Evolutionary conservation across 2,113 vertebrate genomes (phyloP).

Genomic region (Plotosus lineatus): DNA sequence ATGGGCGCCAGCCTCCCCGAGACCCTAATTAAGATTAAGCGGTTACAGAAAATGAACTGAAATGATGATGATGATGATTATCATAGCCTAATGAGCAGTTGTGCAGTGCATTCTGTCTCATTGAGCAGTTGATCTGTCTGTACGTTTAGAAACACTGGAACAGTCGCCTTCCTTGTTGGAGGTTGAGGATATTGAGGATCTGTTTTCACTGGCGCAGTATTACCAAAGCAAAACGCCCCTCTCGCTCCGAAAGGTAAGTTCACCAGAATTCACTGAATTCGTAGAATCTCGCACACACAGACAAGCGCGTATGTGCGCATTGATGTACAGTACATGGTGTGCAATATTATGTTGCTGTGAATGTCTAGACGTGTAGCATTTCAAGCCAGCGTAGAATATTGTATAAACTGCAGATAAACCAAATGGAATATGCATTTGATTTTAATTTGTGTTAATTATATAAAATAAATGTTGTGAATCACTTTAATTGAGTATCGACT

Average conservation of each 20-base stretch:
- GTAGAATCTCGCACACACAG: too few relatives aligned
- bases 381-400: background rate
- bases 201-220: slow-evolving; percentile 94
- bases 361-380: too few relatives aligned
- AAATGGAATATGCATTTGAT: background rate
- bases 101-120: background rate
- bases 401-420: background rate
- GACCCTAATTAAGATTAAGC: too few relatives aligned
- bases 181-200: slow-evolving; percentile 89
- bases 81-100: background rate
- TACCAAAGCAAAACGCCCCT: slow-evolving; percentile 96
- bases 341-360: background rate
- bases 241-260: slow-evolving; percentile 91
- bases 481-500: background rate
- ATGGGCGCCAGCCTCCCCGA: too few relatives aligned
- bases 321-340: too few relatives aligned
- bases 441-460: background rate
- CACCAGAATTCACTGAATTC: background rate
- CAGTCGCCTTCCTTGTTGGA: slow-evolving; percentile 85
- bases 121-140: background rate
- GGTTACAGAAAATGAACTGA: too few relatives aligned
- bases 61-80: too few relatives aligned
- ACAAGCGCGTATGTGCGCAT: too few relatives aligned
- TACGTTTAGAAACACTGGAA: slow-evolving; percentile 81
- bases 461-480: background rate